phyloP scores from a whole-genome alignment of 2,888 invertebrate species.

The Rugalucina vietnamica region DNA sequence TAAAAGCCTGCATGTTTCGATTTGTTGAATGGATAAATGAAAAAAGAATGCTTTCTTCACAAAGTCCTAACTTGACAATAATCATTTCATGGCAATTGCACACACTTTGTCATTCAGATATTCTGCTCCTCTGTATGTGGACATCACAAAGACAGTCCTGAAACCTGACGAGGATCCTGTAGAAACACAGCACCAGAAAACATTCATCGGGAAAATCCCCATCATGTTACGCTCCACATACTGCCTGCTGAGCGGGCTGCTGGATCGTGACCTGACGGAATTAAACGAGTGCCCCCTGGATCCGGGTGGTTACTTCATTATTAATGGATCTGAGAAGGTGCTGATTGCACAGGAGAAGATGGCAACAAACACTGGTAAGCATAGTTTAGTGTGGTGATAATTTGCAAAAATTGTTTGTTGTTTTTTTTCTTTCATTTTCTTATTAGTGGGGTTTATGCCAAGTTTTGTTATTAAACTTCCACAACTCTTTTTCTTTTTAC shows the following conservation, averaged over 20 bases:
- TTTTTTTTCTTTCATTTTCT: not conserved
- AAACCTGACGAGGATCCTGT: conserved; percentile 94
- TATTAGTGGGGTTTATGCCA: not conserved
- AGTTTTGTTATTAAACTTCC: not conserved
- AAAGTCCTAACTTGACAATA: too few species aligned
- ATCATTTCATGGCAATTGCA: too few species aligned
- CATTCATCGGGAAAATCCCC: conserved; percentile 95
- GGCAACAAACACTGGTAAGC: conserved; percentile 95
- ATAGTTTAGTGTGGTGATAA: too few species aligned
- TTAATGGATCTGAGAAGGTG: conserved; percentile 99
- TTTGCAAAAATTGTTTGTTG: not conserved
- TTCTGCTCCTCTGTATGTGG: conserved; percentile 99
- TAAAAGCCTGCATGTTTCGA: too few species aligned
- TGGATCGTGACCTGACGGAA: conserved; percentile 99
- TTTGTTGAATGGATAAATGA: too few species aligned
- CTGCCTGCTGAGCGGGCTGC: conserved; percentile 95
- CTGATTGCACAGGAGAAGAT: conserved; percentile 99
- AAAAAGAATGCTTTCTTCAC: too few species aligned
- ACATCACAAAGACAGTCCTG: conserved; percentile 98
- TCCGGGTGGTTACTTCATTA: conserved; percentile 99
- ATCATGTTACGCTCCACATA: conserved; percentile 99
- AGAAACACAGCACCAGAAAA: conserved; percentile 89
- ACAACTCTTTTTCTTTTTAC: not conserved
- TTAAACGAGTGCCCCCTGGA: conserved; percentile 99
- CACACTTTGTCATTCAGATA: conserved; percentile 88